Percentiles rank a stretch among this genome's conserved stretches.
These are phyloP conservation scores for Macquaria australasica DNA, from an alignment of 2,113 vertebrate genomes.

Conservation along the genomic window DNA sequence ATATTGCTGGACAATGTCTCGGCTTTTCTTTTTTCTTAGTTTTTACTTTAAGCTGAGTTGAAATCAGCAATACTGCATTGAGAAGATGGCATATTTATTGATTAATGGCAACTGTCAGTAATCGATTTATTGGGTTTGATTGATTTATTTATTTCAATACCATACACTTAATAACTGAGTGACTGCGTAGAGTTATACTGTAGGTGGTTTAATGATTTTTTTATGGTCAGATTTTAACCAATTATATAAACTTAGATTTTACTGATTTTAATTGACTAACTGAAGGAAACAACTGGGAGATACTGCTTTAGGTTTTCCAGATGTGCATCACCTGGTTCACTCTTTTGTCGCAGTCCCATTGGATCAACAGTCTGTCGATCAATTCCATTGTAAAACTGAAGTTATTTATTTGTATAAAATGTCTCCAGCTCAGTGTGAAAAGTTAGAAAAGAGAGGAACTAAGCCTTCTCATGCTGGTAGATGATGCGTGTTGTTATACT, in stretches of 20 bases:
- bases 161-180: not conserved
- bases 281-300: not conserved
- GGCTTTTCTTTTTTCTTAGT: not conserved
- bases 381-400: not conserved
- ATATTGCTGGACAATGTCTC: constrained; percentile 74
- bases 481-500: constrained; percentile 16
- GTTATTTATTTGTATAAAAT: not conserved
- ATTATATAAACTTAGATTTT: not conserved
- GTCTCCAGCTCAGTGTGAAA: not conserved
- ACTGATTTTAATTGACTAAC: not conserved
- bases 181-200: not conserved
- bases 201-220: constrained; percentile 3
- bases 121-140: constrained; percentile 16
- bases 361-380: not conserved
- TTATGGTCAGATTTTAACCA: not conserved
- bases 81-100: constrained; percentile 58
- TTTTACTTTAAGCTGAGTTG: constrained; percentile 42
- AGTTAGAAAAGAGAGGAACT: not conserved
- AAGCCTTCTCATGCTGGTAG: not conserved
- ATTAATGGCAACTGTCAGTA: not conserved
- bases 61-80: constrained; percentile 35
- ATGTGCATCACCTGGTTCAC: not conserved
- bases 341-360: not conserved
- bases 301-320: not conserved
- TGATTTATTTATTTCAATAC: constrained; percentile 24